Evolutionary conservation across 2,888 invertebrate genomes (phyloP).

Genomic region (Nysson spinosus): DNA sequence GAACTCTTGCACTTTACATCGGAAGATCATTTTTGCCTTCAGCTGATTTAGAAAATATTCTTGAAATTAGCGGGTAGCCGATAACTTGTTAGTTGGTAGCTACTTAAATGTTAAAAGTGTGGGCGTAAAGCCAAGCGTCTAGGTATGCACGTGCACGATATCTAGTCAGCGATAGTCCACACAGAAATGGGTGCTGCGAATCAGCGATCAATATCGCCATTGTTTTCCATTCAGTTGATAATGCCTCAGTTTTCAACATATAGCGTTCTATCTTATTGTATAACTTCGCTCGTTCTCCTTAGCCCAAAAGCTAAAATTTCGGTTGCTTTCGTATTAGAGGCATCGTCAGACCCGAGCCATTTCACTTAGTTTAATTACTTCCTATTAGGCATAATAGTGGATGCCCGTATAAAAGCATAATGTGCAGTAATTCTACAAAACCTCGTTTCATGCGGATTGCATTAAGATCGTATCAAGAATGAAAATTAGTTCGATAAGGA

Average conservation of each 20-base stretch:
- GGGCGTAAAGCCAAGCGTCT: slow-evolving; percentile 10
- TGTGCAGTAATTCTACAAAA: too few species aligned
- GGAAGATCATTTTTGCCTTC: slow-evolving; percentile 32
- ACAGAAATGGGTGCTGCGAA: slow-evolving; percentile 46
- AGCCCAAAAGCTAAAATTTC: slow-evolving; percentile 34
- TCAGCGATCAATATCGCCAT: slow-evolving; percentile 59
- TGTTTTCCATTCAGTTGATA: slow-evolving; percentile 59
- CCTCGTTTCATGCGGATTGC: too few species aligned
- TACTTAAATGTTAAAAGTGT: slow-evolving; percentile 41
- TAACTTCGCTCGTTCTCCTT: slow-evolving; percentile 45
- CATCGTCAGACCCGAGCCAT: slow-evolving; percentile 21
- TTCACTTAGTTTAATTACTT: slow-evolving; percentile 19
- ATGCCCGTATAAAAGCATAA: too few species aligned
- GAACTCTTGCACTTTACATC: neutral
- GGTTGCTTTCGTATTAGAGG: slow-evolving; percentile 33
- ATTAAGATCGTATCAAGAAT: too few species aligned
- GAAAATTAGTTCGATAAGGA: too few species aligned
- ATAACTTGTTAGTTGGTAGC: slow-evolving; percentile 48
- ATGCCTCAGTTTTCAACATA: slow-evolving; percentile 35
- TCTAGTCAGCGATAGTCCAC: slow-evolving; percentile 3
- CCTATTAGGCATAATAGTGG: slow-evolving; percentile 1
- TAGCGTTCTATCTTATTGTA: slow-evolving; percentile 37
- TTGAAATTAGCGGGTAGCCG: slow-evolving; percentile 35
- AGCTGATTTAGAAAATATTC: slow-evolving; percentile 34
- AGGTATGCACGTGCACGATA: slow-evolving; percentile 7